Percentiles rank a stretch among this genome's conserved stretches.
Conservation (phyloP, 2,797 vertebrate genomes). For the Sebastes reedi region DNA sequence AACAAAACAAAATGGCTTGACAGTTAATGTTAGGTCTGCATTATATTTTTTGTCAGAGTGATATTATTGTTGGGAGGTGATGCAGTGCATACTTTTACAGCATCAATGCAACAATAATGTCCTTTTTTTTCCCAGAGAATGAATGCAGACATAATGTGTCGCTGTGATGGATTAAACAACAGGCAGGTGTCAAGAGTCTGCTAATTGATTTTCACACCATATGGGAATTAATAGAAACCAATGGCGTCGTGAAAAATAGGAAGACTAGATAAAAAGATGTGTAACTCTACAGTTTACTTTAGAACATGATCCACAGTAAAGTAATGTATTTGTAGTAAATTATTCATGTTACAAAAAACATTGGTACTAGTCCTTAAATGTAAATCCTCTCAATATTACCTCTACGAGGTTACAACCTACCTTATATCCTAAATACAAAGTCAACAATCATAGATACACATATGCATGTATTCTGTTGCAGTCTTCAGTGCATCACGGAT, state of each 20-base stretch:
- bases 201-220: slow-evolving; percentile 66
- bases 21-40: not conserved
- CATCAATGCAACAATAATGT: slow-evolving; percentile 18
- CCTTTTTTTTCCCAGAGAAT: slow-evolving; percentile 9
- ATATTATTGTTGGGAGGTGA: not conserved
- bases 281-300: not conserved
- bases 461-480: not conserved
- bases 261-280: not conserved
- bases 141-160: slow-evolving; percentile 32
- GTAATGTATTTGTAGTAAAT: not conserved
- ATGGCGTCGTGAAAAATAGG: not conserved
- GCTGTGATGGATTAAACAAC: slow-evolving; percentile 55
- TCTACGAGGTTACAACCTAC: not conserved
- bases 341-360: not conserved
- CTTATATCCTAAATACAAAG: not conserved
- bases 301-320: not conserved
- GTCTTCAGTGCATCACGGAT: not conserved
- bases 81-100: not conserved
- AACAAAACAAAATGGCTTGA: not conserved
- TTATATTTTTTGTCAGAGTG: not conserved
- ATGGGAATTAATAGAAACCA: slow-evolving; percentile 49
- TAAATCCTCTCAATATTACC: not conserved
- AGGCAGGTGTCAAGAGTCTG: slow-evolving; percentile 56
- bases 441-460: not conserved
- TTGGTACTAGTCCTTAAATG: not conserved